phyloP scores from a whole-genome alignment of 2,888 invertebrate species.

The Amitus sp. region DNA sequence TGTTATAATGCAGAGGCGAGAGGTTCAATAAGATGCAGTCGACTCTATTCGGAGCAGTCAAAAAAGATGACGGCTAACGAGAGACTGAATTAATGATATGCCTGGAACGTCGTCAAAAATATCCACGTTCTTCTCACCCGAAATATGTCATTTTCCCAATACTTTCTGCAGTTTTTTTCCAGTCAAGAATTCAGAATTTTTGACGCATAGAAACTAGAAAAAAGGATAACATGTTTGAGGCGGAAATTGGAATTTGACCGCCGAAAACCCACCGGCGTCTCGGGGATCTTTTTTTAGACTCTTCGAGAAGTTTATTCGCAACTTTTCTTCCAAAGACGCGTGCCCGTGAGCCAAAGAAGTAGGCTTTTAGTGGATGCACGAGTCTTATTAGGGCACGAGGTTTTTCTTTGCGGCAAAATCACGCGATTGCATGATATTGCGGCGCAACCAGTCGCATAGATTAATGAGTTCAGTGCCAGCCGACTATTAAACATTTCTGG shows the following conservation, averaged over 20 bases:
- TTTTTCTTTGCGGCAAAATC: conserved; percentile 27
- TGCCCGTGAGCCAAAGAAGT: conserved; percentile 20
- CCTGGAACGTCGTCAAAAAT: conserved; percentile 29
- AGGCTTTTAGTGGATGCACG: conserved; percentile 16
- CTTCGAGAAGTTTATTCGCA: conserved; percentile 28
- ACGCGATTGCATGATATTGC: conserved; percentile 39
- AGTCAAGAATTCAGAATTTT: neutral
- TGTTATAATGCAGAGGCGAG: conserved; percentile 23
- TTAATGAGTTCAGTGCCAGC: conserved; percentile 41
- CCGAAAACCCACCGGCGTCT: conserved; percentile 18
- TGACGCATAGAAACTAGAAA: too few relatives aligned
- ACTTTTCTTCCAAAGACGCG: conserved; percentile 38
- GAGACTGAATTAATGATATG: conserved; percentile 56
- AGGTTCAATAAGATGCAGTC: conserved; percentile 30
- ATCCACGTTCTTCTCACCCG: conserved; percentile 17
- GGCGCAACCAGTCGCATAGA: conserved; percentile 35
- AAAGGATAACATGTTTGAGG: neutral
- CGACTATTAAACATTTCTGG: conserved; percentile 28
- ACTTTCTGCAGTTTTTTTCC: conserved; percentile 14
- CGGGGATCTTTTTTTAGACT: conserved; percentile 27
- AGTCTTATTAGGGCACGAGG: conserved; percentile 27
- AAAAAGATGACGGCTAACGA: conserved; percentile 42
- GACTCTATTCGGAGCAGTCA: conserved; percentile 31
- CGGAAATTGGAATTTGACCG: conserved; percentile 11
- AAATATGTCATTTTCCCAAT: conserved; percentile 24